phyloP scores from a whole-genome alignment of 2,113 vertebrate species.

The Monopterus albus region DNA sequence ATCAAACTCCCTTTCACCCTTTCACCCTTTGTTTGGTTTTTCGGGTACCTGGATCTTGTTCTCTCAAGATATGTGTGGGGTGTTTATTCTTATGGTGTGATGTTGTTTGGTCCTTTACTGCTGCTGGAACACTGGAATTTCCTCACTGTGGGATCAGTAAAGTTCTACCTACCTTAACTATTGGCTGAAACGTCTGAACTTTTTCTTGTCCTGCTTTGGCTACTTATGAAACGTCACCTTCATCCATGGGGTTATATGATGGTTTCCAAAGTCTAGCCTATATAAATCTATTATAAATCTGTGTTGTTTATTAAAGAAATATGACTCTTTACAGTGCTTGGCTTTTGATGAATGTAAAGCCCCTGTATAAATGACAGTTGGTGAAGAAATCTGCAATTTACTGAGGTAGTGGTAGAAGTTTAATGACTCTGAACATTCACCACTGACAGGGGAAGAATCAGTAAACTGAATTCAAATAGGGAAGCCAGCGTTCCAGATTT shows the following conservation, averaged over 20 bases:
- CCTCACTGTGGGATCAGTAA: too few species aligned
- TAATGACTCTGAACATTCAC: conserved; percentile 30
- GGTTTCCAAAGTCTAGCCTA: background rate
- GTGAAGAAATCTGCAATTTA: background rate
- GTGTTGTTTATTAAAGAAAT: background rate
- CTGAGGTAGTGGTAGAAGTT: background rate
- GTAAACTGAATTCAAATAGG: conserved; percentile 20
- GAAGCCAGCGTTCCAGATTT: conserved; percentile 53
- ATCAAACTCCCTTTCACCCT: background rate
- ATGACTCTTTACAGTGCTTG: background rate
- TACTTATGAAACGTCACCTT: background rate
- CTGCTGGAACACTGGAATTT: too few species aligned
- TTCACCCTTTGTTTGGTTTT: too few species aligned
- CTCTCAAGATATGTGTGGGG: too few species aligned
- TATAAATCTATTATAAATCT: background rate
- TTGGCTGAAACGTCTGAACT: background rate
- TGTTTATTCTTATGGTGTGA: too few species aligned
- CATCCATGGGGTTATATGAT: too few species aligned
- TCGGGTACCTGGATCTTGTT: too few species aligned
- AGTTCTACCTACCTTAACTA: too few species aligned
- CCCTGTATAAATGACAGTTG: background rate
- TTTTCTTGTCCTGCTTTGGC: background rate
- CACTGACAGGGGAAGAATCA: conserved; percentile 2
- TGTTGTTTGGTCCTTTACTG: too few species aligned
- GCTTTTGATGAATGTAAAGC: background rate